A percentile compares a stretch with the other conserved stretches of the same genome.
phyloP scores from a whole-genome alignment of 2,888 invertebrate genomes.

The Dynastes hyllus region DNA sequence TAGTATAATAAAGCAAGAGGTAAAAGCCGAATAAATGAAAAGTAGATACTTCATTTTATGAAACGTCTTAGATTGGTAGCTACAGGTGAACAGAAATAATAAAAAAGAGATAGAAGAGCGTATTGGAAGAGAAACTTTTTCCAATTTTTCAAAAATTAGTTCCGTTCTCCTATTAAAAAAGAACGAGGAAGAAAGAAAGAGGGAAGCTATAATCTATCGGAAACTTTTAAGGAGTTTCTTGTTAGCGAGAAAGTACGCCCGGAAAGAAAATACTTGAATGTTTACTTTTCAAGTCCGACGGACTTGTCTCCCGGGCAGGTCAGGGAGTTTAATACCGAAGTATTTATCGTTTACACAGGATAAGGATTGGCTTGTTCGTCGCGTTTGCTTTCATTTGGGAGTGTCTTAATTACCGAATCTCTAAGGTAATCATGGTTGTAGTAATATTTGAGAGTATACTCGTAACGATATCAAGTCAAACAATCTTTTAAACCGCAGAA shows the following conservation, averaged over 20 bases:
- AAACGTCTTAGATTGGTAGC: background rate
- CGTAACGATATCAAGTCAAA: too few relatives aligned
- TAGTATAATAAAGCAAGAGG: background rate
- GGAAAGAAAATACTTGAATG: constrained; percentile 28
- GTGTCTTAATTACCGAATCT: constrained; percentile 6
- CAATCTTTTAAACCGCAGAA: too few relatives aligned
- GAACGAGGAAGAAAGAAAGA: background rate
- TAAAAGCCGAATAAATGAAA: background rate
- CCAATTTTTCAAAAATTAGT: constrained; percentile 23
- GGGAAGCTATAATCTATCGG: constrained; percentile 16
- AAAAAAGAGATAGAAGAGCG: background rate
- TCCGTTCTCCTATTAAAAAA: constrained; percentile 22
- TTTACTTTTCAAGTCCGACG: constrained; percentile 31
- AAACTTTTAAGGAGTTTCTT: constrained; percentile 41
- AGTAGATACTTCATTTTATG: constrained; percentile 2
- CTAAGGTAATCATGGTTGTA: background rate
- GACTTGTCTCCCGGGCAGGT: constrained; percentile 24
- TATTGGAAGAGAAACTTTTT: background rate
- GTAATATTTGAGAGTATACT: too few relatives aligned
- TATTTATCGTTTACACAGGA: constrained; percentile 20
- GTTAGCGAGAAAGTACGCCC: constrained; percentile 39
- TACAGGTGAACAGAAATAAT: background rate
- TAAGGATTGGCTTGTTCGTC: background rate
- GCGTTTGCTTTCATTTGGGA: background rate
- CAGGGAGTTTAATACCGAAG: constrained; percentile 24